Evolutionary conservation across 2,113 vertebrate species (phyloP).

Genomic region (Anarrhichthys ocellatus): DNA sequence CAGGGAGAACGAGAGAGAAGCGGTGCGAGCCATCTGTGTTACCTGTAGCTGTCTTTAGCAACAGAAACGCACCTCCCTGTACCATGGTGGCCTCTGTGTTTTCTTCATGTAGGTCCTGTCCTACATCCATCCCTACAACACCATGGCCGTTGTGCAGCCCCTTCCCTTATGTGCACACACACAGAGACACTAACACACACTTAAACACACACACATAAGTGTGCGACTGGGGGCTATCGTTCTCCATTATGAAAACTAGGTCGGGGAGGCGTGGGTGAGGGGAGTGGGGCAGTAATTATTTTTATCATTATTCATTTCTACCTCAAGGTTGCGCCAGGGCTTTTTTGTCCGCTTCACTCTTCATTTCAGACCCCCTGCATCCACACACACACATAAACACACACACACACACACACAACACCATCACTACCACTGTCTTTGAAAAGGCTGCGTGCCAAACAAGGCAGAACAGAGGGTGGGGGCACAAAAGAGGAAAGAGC

Average conservation of each 20-base stretch:
- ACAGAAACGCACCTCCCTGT: slow-evolving; percentile 32
- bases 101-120: slow-evolving; percentile 72
- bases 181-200: slow-evolving; percentile 46
- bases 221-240: slow-evolving; percentile 79
- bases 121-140: slow-evolving; percentile 69
- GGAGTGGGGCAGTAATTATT: slow-evolving; percentile 85
- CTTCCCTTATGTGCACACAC: slow-evolving; percentile 47
- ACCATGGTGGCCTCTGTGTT: slow-evolving; percentile 53
- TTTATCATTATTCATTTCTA: slow-evolving; percentile 88
- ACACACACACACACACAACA: slow-evolving; percentile 37
- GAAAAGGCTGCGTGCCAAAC: slow-evolving; percentile 76
- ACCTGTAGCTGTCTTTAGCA: slow-evolving; percentile 55
- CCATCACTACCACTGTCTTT: slow-evolving; percentile 66
- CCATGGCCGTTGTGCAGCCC: slow-evolving; percentile 39
- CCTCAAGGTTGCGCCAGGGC: slow-evolving; percentile 83
- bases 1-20: background rate
- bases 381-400: slow-evolving; percentile 59
- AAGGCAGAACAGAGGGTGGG: slow-evolving; percentile 71
- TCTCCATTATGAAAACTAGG: slow-evolving; percentile 86
- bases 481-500: slow-evolving; percentile 78
- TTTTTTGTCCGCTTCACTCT: slow-evolving; percentile 83
- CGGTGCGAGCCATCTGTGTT: slow-evolving; percentile 51
- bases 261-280: slow-evolving; percentile 76
- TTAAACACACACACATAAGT: slow-evolving; percentile 55
- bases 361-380: slow-evolving; percentile 75